Evolutionary conservation across 2,888 invertebrate species (phyloP), one percentile per base, ranked within the genome.

Genomic region (Lycia hirtaria): DNA sequence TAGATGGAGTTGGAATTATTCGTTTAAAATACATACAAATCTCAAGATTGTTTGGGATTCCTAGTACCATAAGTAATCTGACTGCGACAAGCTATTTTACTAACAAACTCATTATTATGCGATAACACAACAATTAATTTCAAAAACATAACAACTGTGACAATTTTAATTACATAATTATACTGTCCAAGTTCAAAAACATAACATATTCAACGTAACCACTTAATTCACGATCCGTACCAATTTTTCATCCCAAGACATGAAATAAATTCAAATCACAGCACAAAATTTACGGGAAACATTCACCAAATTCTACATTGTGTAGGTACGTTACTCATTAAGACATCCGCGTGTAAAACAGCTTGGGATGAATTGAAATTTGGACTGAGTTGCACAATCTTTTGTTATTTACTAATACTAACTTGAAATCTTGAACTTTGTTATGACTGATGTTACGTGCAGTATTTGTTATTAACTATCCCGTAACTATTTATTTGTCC

Each of bases 311-410:
- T 64, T 60, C 56, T 52, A 52, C 37, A 57, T 55, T 62, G 62
- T 64, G 37, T 64, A 62, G 59, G 64, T 69, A 62, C 60, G 64
- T 69, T 65, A 69, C 56, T 73, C 72, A 72, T 75, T 69, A 70
- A 66, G 68, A 69, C 69, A 73, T 73, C 67, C 72, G 71, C 66
- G 60, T 57, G 67, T 69, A 53, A 65, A 56, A 41, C 53, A 38
- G 48, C 26, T 37, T 47, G 33, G n/a, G 6, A 54, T 54, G 59
- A 63, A 24, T 47, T 47, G 17, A 15, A 47, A 15, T n/a, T 35
- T 2, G 10, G 4, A 9, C 20, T 3, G 19, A 2, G 32, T 20
- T 32, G 5, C n/a, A 32, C 20, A 0, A 15, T 7, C 37, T 12
- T 20, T 12, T n/a, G 17, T 9, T 35, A 35, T 17, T 10, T 7